Percentiles rank a stretch among this genome's conserved stretches.
Conservation (phyloP, 2,888 invertebrate genomes). For the Drosophila maculinotata region DNA sequence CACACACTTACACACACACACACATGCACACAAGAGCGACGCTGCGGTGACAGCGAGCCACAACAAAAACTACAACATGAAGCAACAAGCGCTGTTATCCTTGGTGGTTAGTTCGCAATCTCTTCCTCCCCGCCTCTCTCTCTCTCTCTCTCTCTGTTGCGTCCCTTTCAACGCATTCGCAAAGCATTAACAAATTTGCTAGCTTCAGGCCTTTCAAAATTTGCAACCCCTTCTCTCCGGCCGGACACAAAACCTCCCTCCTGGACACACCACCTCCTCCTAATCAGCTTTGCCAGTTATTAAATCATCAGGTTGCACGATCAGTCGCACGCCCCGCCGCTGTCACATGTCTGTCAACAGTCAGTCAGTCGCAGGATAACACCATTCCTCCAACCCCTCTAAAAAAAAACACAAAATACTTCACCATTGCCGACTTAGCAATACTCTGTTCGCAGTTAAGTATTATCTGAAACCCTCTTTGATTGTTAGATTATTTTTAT, state of each 20-base stretch:
- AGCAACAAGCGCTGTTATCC: slow-evolving; percentile 51
- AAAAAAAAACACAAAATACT: neutral
- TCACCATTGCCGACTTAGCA: no score
- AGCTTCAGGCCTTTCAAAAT: slow-evolving; percentile 28
- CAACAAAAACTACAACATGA: slow-evolving; percentile 44
- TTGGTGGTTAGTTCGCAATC: slow-evolving; percentile 53
- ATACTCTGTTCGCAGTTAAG: neutral
- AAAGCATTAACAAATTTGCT: slow-evolving; percentile 46
- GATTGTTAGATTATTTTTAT: no score
- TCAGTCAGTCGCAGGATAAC: slow-evolving; percentile 9
- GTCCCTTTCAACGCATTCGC: no score
- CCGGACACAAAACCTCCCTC: neutral
- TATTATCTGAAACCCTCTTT: no score
- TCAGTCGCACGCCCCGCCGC: slow-evolving; percentile 40
- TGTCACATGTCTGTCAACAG: slow-evolving; percentile 76
- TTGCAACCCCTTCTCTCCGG: slow-evolving; percentile 50
- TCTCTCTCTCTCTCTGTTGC: neutral
- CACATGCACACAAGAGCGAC: slow-evolving; percentile 10
- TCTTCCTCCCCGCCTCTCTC: neutral
- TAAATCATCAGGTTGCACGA: slow-evolving; percentile 77
- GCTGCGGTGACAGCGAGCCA: slow-evolving; percentile 56
- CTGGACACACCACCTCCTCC: slow-evolving; percentile 1
- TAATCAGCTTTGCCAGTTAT: slow-evolving; percentile 68
- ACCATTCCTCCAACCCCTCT: no score
- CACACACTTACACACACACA: slow-evolving; percentile 47